Conservation (phyloP, 2,113 vertebrate genomes). For the Apodemus speciosus region DNA sequence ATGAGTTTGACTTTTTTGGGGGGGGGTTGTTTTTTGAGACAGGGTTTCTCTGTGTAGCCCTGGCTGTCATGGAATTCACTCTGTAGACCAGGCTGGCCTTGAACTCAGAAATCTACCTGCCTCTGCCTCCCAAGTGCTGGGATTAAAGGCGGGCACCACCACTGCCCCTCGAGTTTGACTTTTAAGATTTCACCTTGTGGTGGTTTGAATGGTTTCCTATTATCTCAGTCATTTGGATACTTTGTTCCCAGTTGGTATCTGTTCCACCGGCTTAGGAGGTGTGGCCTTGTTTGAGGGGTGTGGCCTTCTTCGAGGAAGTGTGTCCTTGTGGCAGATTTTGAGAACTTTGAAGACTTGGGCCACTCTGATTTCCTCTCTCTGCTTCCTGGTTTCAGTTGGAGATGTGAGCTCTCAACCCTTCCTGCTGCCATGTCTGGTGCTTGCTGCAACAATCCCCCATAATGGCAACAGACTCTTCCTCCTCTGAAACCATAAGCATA, state of each 20-base stretch:
- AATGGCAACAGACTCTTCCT: neutral
- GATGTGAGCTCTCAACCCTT: neutral
- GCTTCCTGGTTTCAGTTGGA: neutral
- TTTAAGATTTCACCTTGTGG: neutral
- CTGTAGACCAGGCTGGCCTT: too few relatives aligned
- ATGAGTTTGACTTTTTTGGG: neutral
- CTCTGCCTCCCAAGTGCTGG: too few relatives aligned
- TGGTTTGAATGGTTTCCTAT: too few relatives aligned
- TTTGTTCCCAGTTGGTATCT: neutral
- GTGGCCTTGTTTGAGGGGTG: neutral
- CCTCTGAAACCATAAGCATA: neutral
- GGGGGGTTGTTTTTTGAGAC: too few relatives aligned
- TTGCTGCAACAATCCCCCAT: neutral
- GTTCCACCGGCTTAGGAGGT: neutral
- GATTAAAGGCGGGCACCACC: too few relatives aligned
- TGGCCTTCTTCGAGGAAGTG: neutral
- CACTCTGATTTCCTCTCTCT: neutral
- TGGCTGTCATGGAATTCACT: too few relatives aligned
- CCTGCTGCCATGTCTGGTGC: neutral
- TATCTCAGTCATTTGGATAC: too few relatives aligned
- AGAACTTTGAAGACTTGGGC: neutral
- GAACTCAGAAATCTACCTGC: too few relatives aligned
- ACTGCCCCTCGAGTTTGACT: too few relatives aligned
- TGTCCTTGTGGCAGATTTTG: neutral
- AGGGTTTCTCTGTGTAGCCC: too few relatives aligned